Conservation (phyloP, 2,888 invertebrate genomes). For the Cosmia trapezina region DNA sequence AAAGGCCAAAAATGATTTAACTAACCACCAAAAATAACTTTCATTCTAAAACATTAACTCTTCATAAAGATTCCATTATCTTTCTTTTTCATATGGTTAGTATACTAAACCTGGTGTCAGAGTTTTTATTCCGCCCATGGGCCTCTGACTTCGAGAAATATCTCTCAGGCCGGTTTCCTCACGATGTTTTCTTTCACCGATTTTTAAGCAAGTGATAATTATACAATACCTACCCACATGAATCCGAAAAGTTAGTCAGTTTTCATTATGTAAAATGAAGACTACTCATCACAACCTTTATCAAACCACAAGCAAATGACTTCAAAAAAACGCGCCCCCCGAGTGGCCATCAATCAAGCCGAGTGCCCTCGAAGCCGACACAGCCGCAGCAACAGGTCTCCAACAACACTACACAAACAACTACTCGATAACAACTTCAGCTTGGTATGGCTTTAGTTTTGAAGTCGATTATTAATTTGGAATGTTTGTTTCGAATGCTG, state of each 20-base stretch:
- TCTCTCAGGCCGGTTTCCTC: too few relatives aligned
- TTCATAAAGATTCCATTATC: too few relatives aligned
- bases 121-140: too few relatives aligned
- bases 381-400: conserved; percentile 44
- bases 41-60: too few relatives aligned
- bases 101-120: too few relatives aligned
- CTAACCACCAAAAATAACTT: neutral
- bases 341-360: conserved; percentile 26
- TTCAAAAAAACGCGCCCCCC: neutral
- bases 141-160: too few relatives aligned
- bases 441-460: conserved; percentile 10
- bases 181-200: too few relatives aligned
- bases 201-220: too few relatives aligned
- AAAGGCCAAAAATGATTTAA: neutral
- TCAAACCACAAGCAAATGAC: neutral
- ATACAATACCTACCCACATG: too few relatives aligned
- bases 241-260: too few relatives aligned
- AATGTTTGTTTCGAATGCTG: neutral
- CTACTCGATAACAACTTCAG: conserved; percentile 3
- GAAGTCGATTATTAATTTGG: conserved; percentile 1
- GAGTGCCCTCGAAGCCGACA: conserved; percentile 32
- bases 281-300: conserved; percentile 3
- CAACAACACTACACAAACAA: conserved; percentile 24
- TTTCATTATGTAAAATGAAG: neutral
- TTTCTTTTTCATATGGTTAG: too few relatives aligned